Conservation (phyloP, 2,888 invertebrate species). For the Ceratothoa steindachneri region DNA sequence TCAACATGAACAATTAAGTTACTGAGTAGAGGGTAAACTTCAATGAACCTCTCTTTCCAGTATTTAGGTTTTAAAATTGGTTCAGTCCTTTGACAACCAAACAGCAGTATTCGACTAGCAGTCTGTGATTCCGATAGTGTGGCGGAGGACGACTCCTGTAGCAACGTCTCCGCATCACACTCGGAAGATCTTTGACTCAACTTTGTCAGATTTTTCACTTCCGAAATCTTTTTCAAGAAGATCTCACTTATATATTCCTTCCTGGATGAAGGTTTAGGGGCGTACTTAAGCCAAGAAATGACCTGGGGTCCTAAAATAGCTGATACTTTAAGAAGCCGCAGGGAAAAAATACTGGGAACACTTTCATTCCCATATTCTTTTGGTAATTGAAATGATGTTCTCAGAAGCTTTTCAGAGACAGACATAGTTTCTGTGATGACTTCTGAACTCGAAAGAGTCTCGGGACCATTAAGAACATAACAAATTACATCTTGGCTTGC, state of each 20-base stretch:
- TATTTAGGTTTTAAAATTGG: neutral
- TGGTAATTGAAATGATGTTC: slow-evolving; percentile 28
- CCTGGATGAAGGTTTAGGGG: slow-evolving; percentile 24
- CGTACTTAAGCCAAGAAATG: slow-evolving; percentile 32
- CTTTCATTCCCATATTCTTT: slow-evolving; percentile 27
- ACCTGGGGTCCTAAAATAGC: slow-evolving; percentile 33
- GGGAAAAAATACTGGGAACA: slow-evolving; percentile 24
- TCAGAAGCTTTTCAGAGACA: slow-evolving; percentile 29
- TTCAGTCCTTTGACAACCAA: neutral
- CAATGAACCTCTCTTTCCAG: slow-evolving; percentile 36
- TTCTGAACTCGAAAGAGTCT: slow-evolving; percentile 31
- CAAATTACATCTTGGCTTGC: slow-evolving; percentile 18
- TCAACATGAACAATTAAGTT: slow-evolving; percentile 37
- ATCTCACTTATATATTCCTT: slow-evolving; percentile 21
- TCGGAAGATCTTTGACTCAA: slow-evolving; percentile 10
- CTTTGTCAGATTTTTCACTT: slow-evolving; percentile 11
- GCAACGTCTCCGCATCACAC: slow-evolving; percentile 29
- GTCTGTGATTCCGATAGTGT: slow-evolving; percentile 43
- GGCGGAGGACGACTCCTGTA: slow-evolving; percentile 33
- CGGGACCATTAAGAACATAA: slow-evolving; percentile 34
- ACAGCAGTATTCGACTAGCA: slow-evolving; percentile 13
- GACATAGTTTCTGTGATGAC: slow-evolving; percentile 21
- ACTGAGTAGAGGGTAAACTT: slow-evolving; percentile 31
- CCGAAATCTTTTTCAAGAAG: slow-evolving; percentile 35
- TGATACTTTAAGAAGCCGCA: slow-evolving; percentile 34